Evolutionary conservation across 1,140 invertebrate genomes (phyloP), one percentile per base, ranked within the genome.

Genomic region (Olivierus martensii): DNA sequence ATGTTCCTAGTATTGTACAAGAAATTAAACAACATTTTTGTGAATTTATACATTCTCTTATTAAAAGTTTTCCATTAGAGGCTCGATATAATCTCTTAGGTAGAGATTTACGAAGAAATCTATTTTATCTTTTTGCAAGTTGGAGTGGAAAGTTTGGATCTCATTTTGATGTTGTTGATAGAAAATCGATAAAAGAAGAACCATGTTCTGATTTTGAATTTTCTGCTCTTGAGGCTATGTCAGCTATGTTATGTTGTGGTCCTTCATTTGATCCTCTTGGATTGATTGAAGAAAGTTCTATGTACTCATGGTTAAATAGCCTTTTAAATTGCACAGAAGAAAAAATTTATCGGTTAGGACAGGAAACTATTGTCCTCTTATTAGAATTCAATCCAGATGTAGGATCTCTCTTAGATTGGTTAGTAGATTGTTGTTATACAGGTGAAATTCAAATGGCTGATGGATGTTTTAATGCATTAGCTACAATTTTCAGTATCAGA

Each of bases 331-430:
- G 88, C 37, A 79, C 80, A 63, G 85, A 95, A 63, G 65, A 88
- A 65, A 89, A 87, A 75, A 82, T 96, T 58, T 89, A 91, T 67
- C 78, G 82, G 53, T 69, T 98, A 54, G 90, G 83, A 1, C 80
- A 91, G 43, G 90, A 97, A 71, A 96, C 91, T 1, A 83, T 98
- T 9, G 85, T 96, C 2, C 69, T 96, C 34, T 70, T 99, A 21
- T 69, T 99, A 44, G 93, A 99, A 71, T 91, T 88, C 59, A 99
- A 99, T 74, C 84, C 92, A 1, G 93, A 98, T 67, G 84, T 86
- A 50, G 87, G 90, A 0, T 78, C 85, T 3, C 71, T 99, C 14
- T 71, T 99, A 6, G 95, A 99, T 70, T 98, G 93, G 93, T 83
- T 93, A 1, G 91, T 99, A 18, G 89, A 96, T 71, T 79, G 90